Evolutionary conservation across 2,888 invertebrate genomes (phyloP).

Genomic region (Mayetiola destructor): DNA sequence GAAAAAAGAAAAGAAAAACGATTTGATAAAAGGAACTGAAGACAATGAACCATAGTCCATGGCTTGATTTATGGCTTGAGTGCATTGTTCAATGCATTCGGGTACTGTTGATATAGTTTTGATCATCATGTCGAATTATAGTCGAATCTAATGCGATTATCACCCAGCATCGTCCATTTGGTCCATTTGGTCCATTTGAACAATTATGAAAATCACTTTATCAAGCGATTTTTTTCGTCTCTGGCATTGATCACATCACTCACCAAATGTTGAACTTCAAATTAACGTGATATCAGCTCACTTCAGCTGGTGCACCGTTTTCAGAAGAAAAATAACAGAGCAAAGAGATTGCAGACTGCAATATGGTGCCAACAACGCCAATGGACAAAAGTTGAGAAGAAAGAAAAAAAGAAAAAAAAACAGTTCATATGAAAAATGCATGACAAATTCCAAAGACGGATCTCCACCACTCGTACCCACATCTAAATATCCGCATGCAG

Average conservation of each 20-base stretch:
- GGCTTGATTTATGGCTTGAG: conserved; percentile 8
- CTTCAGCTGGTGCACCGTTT: conserved; percentile 2
- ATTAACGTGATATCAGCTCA: conserved; percentile 8
- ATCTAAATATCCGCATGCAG: too few relatives aligned
- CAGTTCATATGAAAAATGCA: too few relatives aligned
- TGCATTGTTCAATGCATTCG: not conserved
- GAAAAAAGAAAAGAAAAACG: too few relatives aligned
- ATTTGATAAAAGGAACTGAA: not conserved
- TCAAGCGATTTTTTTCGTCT: not conserved
- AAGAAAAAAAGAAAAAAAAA: not conserved
- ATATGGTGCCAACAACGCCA: not conserved
- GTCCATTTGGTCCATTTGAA: not conserved
- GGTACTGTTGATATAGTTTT: too few relatives aligned
- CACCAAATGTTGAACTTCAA: conserved; percentile 1
- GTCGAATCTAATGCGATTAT: conserved; percentile 9
- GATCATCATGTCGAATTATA: conserved; percentile 8
- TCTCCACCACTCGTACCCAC: too few relatives aligned
- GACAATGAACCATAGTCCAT: conserved; percentile 12
- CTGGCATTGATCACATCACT: too few relatives aligned
- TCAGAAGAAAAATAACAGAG: too few relatives aligned
- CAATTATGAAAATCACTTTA: conserved; percentile 12
- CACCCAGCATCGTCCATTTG: conserved; percentile 1
- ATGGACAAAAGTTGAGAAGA: not conserved
- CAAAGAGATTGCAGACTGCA: too few relatives aligned
- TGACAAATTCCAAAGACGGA: too few relatives aligned